Percentiles rank a stretch among this genome's conserved stretches.
Conservation (phyloP, 2,797 vertebrate genomes). For the Gadopsis marmoratus region DNA sequence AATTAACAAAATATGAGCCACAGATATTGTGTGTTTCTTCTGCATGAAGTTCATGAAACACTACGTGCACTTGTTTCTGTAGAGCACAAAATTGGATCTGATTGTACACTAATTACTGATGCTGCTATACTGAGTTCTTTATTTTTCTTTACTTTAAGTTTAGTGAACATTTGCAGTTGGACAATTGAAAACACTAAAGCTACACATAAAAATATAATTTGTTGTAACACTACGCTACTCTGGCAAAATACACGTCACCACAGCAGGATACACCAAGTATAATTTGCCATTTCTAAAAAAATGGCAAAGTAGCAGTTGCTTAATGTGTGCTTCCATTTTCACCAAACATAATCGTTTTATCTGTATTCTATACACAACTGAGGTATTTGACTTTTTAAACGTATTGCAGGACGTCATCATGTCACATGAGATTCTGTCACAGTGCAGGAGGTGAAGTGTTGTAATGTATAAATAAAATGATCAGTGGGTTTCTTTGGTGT, state of each 20-base stretch:
- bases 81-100: background rate
- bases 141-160: background rate
- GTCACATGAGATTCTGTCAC: background rate
- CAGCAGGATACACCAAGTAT: background rate
- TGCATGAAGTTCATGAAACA: constrained; percentile 14
- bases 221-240: constrained; percentile 6
- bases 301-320: background rate
- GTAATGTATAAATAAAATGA: background rate
- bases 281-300: background rate
- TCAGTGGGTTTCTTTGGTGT: background rate
- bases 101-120: constrained; percentile 13
- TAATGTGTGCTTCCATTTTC: constrained; percentile 6
- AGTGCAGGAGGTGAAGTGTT: constrained; percentile 20
- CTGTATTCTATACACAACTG: background rate
- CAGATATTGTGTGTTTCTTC: background rate
- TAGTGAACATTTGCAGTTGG: background rate
- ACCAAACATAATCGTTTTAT: background rate
- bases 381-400: background rate
- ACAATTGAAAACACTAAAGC: background rate
- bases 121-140: constrained; percentile 27
- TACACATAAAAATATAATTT: background rate
- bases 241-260: background rate
- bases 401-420: background rate
- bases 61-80: background rate
- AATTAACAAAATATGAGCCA: background rate